phyloP scores from a whole-genome alignment of 2,113 vertebrate genomes.

The Cavia aperea region DNA sequence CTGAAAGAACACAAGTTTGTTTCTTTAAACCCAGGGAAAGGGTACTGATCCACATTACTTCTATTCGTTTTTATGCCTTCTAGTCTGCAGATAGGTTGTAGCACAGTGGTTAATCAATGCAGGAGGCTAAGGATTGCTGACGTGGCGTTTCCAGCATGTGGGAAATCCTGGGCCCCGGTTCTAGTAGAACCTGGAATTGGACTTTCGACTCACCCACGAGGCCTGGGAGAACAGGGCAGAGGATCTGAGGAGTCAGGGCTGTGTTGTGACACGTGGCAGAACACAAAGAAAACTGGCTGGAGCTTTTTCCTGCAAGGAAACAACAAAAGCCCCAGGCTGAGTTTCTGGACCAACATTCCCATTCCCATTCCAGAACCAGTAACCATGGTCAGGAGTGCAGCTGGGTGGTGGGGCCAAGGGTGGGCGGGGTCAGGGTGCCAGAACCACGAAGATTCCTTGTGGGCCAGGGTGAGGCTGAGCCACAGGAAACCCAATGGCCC shows the following conservation, averaged over 20 bases:
- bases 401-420: neutral
- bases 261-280: neutral
- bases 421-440: neutral
- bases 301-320: neutral
- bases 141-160: neutral
- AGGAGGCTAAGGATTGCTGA: neutral
- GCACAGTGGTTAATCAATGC: neutral
- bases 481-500: neutral
- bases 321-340: neutral
- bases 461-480: neutral
- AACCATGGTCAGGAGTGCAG: neutral
- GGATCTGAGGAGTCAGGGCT: neutral
- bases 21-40: neutral
- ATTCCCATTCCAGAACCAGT: neutral
- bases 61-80: neutral
- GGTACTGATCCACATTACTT: neutral
- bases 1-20: neutral
- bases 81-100: constrained; percentile 6
- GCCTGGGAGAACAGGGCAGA: neutral
- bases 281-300: neutral
- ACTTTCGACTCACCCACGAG: neutral
- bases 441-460: neutral
- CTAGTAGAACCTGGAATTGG: neutral
- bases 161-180: neutral
- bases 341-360: neutral